Conservation (phyloP, 35 echinoderm and acorn worm genomes). For the Apostichopus japonicus region DNA sequence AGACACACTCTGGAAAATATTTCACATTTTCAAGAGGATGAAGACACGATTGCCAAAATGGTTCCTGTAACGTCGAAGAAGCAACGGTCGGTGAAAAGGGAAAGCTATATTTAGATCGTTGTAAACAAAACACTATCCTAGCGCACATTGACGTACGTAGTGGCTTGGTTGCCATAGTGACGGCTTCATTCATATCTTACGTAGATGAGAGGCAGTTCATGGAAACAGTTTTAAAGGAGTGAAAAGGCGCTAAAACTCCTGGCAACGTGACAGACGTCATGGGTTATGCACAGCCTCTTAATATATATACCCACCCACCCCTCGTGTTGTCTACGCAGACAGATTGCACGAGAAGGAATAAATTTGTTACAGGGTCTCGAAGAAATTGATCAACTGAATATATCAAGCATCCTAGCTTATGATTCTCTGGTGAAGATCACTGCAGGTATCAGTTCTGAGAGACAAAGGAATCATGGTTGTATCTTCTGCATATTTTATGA, state of each 20-base stretch:
- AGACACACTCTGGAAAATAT: not conserved
- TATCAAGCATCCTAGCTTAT: too few relatives aligned
- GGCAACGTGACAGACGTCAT: too few relatives aligned
- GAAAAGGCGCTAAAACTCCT: not conserved
- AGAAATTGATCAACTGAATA: too few relatives aligned
- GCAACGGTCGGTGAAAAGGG: constrained; percentile 30
- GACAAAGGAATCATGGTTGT: not conserved
- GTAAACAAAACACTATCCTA: constrained; percentile 59
- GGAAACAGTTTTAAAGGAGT: constrained; percentile 32
- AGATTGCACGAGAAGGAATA: too few relatives aligned
- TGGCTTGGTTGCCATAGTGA: constrained; percentile 48
- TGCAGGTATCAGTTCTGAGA: not conserved
- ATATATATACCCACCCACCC: too few relatives aligned
- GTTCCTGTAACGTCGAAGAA: not conserved
- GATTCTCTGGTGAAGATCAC: too few relatives aligned
- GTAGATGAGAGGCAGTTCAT: constrained; percentile 55
- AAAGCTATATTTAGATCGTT: constrained; percentile 45
- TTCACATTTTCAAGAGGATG: constrained; percentile 3
- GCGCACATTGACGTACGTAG: constrained; percentile 50
- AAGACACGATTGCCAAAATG: constrained; percentile 5
- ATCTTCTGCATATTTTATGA: not conserved
- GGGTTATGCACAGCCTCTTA: too few relatives aligned
- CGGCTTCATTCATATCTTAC: constrained; percentile 61
- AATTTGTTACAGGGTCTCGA: too few relatives aligned
- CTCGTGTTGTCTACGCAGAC: too few relatives aligned